These are phyloP conservation scores for Platorchestia sp. DNA, from an alignment of 1,140 invertebrate genomes.

Conservation along the genomic window DNA sequence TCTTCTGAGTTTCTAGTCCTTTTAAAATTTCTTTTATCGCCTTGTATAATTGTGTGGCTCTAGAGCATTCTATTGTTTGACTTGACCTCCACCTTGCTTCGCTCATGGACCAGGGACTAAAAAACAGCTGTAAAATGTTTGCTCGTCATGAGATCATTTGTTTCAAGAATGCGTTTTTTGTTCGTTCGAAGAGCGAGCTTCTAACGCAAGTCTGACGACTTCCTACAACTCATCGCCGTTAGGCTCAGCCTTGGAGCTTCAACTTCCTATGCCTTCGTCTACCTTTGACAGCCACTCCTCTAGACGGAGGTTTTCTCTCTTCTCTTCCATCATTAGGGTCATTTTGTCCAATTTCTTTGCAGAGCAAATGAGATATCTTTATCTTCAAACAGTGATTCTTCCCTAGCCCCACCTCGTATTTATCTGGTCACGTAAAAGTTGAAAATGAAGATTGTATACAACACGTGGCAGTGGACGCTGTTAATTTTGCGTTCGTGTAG, in stretches of 20 bases:
- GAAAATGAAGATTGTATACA: not conserved
- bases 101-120: not conserved
- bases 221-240: not conserved
- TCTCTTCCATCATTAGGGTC: not conserved
- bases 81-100: not conserved
- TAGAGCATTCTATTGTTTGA: not conserved
- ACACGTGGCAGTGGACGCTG: not conserved
- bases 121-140: not conserved
- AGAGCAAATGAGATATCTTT: not conserved
- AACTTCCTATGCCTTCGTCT: not conserved
- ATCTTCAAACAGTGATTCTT: not conserved
- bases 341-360: not conserved
- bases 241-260: not conserved
- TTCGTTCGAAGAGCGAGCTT: not conserved
- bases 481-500: not conserved
- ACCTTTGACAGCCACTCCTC: not conserved
- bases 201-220: not conserved
- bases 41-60: not conserved
- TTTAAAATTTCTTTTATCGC: not conserved
- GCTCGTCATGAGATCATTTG: not conserved
- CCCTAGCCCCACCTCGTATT: not conserved
- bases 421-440: not conserved
- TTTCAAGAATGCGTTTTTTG: not conserved
- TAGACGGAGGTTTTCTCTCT: not conserved
- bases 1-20: not conserved